phyloP scores from a whole-genome alignment of 2,797 vertebrate genomes.

The Cuniculus paca region DNA sequence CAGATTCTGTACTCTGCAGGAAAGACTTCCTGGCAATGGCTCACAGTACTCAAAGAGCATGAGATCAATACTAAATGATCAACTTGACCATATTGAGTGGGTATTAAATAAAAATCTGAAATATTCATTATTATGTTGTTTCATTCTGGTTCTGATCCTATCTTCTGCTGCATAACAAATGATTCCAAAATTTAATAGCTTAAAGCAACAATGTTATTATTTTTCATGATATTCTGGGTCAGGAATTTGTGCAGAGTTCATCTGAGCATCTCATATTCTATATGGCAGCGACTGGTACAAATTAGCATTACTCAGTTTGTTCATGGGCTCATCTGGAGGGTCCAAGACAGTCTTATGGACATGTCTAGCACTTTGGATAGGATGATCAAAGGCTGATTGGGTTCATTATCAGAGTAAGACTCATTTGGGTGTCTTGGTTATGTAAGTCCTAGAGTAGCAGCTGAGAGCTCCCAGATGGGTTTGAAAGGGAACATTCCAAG shows the following conservation, averaged over 20 bases:
- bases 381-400: neutral
- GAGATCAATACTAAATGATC: neutral
- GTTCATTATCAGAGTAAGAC: neutral
- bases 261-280: neutral
- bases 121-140: neutral
- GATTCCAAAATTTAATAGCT: neutral
- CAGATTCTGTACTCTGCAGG: neutral
- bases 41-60: neutral
- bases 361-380: neutral
- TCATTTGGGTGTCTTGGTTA: neutral
- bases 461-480: neutral
- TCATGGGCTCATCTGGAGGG: neutral
- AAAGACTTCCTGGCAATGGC: neutral
- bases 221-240: neutral
- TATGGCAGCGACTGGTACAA: neutral
- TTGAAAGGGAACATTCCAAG: neutral
- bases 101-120: neutral
- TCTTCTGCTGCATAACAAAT: neutral
- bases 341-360: neutral
- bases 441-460: neutral
- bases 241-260: neutral
- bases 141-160: neutral
- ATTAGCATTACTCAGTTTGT: neutral
- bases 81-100: neutral
- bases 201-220: slow-evolving; percentile 1